Base-by-base conservation (phyloP, 2,113 vertebrate genomes). In the Myotis davidii region DNA sequence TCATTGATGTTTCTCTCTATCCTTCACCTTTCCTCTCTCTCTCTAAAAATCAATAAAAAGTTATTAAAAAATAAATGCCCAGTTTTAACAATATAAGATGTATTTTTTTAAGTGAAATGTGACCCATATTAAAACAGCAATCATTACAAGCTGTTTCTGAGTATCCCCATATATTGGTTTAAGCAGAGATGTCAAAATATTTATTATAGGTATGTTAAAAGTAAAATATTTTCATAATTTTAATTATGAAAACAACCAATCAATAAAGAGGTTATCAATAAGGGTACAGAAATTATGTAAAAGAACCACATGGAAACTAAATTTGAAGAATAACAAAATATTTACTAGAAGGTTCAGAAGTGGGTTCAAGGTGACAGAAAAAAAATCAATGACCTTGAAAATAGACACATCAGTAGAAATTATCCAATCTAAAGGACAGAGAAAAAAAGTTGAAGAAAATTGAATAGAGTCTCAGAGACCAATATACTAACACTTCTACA, bases 211-310 rank as follows among this genome's bases (percentile, higher is more conserved):
- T 42, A 56, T 74, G 16, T 88, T 34, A 92, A 94, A 86, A 77
- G 23, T n/a, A 61, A 61, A 86, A 23, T 84, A 29, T 10, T 61
- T 95, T 69, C 65, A 21, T 34, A 34, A 69, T 85, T 97, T 89
- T 45, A 85, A 77, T 85, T 91, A 85, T 42, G 67, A 94, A 73
- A 93, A 88, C 3, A 65, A 73, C 20, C 48, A 88, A 42, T 88
- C 69, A 76, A n/a, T 81, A 83, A 78, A 20, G 25, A 93, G 64
- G 82, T 50, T 90, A n/a, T 92, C 88, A 95, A n/a, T 74, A 95
- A 91, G 90, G n/a, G 56, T 54, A 91, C 2, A 73, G 16, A 85
- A 95, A 90, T 76, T 76, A 89, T 59, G n/a, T 76, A 42, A 84
- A 96, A 70, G 7, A 93, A 74, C 4, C 29, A 73, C 67, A 90